Percentiles rank a stretch among this genome's conserved stretches.
These are phyloP conservation scores for Protosalanx chinensis DNA, from an alignment of 2,797 vertebrate genomes.

Conservation along the genomic window DNA sequence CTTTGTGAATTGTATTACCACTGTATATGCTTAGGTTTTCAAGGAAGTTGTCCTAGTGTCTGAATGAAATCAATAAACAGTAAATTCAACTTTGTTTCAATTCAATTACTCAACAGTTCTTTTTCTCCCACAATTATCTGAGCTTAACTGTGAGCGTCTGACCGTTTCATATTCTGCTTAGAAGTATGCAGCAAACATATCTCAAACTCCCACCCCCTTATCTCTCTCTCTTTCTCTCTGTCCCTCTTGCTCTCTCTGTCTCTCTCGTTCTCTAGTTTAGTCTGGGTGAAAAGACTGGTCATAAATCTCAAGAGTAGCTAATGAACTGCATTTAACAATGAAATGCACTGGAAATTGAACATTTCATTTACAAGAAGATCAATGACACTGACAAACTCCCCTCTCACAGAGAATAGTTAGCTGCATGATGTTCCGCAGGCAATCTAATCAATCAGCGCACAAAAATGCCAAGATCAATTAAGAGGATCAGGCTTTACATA, in stretches of 20 bases:
- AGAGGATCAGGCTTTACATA: constrained; percentile 41
- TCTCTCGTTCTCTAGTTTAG: constrained; percentile 22
- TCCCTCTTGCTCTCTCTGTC: constrained; percentile 12
- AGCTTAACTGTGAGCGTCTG: not conserved
- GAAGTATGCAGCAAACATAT: not conserved
- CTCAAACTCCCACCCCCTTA: not conserved
- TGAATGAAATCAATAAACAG: not conserved
- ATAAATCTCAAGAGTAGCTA: constrained; percentile 74
- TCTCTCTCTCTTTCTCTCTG: not conserved
- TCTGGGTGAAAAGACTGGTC: constrained; percentile 55
- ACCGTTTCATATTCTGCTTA: not conserved
- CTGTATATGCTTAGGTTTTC: not conserved
- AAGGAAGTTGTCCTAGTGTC: not conserved
- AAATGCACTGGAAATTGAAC: constrained; percentile 79
- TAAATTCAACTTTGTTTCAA: not conserved
- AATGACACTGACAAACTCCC: constrained; percentile 72
- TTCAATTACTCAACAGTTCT: not conserved
- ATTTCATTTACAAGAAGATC: constrained; percentile 77
- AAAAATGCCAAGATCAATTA: constrained; percentile 70
- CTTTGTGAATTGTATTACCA: no score
- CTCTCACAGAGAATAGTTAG: constrained; percentile 66
- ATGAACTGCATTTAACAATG: constrained; percentile 82
- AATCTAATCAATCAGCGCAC: constrained; percentile 74
- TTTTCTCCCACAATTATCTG: not conserved
- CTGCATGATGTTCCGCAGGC: constrained; percentile 72